Conservation (phyloP, 2,797 vertebrate genomes). For the Hybognathus amarus region DNA sequence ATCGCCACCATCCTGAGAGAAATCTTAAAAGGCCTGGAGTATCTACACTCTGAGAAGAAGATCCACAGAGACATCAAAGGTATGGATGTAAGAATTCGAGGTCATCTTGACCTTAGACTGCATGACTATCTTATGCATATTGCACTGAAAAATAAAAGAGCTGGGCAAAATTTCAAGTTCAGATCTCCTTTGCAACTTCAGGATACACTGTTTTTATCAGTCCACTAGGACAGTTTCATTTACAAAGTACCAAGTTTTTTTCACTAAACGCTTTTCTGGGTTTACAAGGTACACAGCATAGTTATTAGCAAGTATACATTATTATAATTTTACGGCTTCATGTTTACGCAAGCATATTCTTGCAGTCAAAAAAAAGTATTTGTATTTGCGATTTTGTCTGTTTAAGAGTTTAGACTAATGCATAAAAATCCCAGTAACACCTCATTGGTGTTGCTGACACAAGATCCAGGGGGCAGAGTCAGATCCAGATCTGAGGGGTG, state of each 20-base stretch:
- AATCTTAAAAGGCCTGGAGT: slow-evolving; percentile 97
- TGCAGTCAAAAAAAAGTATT: background rate
- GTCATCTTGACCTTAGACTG: slow-evolving; percentile 14
- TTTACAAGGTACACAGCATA: background rate
- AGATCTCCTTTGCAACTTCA: background rate
- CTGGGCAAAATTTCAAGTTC: slow-evolving; percentile 3
- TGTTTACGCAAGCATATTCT: background rate
- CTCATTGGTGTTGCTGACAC: no score
- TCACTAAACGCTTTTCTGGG: background rate
- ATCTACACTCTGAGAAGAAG: slow-evolving; percentile 99
- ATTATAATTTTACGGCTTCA: background rate
- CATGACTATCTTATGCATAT: background rate
- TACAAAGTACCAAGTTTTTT: background rate
- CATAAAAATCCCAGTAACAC: background rate
- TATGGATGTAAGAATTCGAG: slow-evolving; percentile 52
- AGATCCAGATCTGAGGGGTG: no score
- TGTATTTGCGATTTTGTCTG: background rate
- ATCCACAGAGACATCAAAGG: slow-evolving; percentile 99
- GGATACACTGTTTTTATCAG: background rate
- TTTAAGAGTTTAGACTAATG: background rate
- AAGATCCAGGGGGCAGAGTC: no score
- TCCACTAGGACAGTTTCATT: background rate
- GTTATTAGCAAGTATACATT: background rate
- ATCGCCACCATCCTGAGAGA: slow-evolving; percentile 97
- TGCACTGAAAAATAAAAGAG: slow-evolving; percentile 56